Percentiles rank a stretch among this genome's conserved stretches.
Conservation (phyloP, 2,797 vertebrate species). For the Halcyon badia region DNA sequence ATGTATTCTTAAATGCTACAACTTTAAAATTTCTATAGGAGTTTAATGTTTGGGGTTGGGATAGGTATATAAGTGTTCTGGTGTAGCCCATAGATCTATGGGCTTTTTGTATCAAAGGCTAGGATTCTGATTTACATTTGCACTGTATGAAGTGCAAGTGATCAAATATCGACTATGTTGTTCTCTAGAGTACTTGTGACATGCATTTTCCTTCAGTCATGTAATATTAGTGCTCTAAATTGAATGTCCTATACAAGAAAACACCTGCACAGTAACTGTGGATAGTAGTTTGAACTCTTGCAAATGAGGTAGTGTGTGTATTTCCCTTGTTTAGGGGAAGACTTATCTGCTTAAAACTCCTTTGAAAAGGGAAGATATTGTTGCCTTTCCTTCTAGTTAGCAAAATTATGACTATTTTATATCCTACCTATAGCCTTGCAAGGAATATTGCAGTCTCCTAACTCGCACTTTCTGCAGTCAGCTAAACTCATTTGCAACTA, state of each 20-base stretch:
- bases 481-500: neutral
- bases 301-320: neutral
- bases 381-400: neutral
- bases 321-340: neutral
- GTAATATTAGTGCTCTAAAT: neutral
- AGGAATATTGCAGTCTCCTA: neutral
- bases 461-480: neutral
- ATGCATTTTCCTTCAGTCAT: neutral
- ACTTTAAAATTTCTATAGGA: neutral
- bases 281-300: neutral
- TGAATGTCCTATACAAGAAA: neutral
- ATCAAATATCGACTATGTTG: neutral
- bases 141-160: neutral
- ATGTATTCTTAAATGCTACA: neutral
- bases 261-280: neutral
- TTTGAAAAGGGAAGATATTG: neutral
- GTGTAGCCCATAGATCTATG: neutral
- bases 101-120: neutral
- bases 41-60: neutral
- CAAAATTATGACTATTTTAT: neutral
- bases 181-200: neutral
- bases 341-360: neutral
- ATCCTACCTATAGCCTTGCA: neutral
- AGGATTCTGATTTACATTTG: neutral
- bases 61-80: neutral